phyloP scores from a whole-genome alignment of 2,888 invertebrate species.

The Dioctria linearis region DNA sequence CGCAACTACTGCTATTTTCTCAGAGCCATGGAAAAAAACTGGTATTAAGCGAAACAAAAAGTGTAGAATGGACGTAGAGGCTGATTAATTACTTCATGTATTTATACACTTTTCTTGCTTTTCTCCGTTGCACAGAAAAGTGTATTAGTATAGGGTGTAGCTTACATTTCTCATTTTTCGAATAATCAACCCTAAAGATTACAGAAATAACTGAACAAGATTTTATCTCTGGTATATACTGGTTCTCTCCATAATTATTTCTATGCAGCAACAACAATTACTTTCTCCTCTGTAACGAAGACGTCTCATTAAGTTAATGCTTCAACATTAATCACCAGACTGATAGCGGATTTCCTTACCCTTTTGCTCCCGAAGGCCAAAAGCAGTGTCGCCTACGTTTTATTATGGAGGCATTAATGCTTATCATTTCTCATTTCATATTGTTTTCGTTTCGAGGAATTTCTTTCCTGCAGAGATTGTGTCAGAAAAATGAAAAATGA shows the following conservation, averaged over 20 bases:
- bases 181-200: constrained; percentile 52
- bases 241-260: constrained; percentile 46
- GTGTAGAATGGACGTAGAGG: not conserved
- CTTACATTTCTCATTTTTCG: constrained; percentile 35
- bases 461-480: constrained; percentile 45
- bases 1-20: too few species aligned
- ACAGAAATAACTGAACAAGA: constrained; percentile 50
- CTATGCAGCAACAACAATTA: constrained; percentile 38
- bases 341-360: constrained; percentile 53
- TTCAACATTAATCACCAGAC: constrained; percentile 54
- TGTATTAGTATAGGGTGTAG: constrained; percentile 13
- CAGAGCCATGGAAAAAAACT: too few species aligned
- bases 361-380: constrained; percentile 45
- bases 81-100: constrained; percentile 45
- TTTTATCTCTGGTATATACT: constrained; percentile 8
- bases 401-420: constrained; percentile 54
- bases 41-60: not conserved
- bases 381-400: constrained; percentile 43
- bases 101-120: not conserved
- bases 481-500: constrained; percentile 50
- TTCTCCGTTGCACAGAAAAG: not conserved
- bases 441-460: constrained; percentile 35
- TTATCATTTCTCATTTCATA: constrained; percentile 56
- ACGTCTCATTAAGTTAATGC: constrained; percentile 58
- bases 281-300: constrained; percentile 52